phyloP scores from a whole-genome alignment of 2,888 invertebrate genomes.

The Heliconius charithonia region DNA sequence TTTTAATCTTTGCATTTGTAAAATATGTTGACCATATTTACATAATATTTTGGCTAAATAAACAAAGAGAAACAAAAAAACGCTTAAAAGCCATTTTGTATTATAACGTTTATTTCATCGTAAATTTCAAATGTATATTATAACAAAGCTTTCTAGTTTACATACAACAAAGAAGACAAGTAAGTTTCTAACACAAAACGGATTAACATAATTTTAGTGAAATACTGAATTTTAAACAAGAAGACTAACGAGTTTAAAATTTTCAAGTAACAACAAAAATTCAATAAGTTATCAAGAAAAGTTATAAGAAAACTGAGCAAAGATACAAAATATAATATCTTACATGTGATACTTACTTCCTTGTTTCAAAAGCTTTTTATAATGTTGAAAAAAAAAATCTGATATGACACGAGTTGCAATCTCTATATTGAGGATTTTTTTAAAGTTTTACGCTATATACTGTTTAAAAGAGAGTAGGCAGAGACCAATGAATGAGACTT shows the following conservation, averaged over 20 bases:
- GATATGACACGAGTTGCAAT: neutral
- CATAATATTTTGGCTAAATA: no score
- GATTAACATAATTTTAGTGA: constrained; percentile 26
- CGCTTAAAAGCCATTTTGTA: neutral
- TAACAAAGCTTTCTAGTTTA: constrained; percentile 23
- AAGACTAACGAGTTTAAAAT: constrained; percentile 9
- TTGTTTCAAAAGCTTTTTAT: neutral
- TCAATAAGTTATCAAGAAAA: constrained; percentile 10
- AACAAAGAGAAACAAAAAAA: no score
- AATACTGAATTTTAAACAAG: constrained; percentile 27
- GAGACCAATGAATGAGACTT: no score
- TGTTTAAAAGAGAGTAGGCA: no score
- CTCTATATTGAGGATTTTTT: neutral
- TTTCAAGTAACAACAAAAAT: constrained; percentile 1
- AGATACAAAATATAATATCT: neutral
- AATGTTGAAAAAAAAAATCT: neutral
- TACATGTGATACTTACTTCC: neutral
- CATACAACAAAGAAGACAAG: constrained; percentile 18
- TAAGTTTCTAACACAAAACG: constrained; percentile 31
- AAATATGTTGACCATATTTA: no score
- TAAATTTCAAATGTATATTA: neutral
- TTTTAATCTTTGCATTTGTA: no score
- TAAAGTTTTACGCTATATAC: neutral
- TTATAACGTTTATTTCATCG: constrained; percentile 7
- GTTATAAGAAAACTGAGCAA: neutral